Base-by-base conservation (phyloP, 2,113 vertebrate species). In the Mionectes macconnelli region DNA sequence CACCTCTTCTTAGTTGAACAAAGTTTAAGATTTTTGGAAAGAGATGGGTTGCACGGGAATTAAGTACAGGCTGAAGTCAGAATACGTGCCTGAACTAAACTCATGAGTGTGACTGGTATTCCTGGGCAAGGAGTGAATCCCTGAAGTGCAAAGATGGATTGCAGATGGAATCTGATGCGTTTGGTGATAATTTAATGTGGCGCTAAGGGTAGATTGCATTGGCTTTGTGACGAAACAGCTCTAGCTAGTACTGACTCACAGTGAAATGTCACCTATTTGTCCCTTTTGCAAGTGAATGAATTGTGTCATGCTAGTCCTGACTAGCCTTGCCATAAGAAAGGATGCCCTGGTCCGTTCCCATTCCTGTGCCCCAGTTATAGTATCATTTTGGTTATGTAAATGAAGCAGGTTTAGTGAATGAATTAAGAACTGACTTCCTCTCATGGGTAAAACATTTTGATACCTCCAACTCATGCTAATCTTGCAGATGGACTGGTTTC, bases 361-460 rank as follows among this genome's bases (percentile, higher is more conserved):
- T 56, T 85, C 73, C 87, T 88, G 35, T 57, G 66, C 68, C 80
- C 56, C 53, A 31, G 15, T 56, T 63, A 69, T 10, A 45, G 23
- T 37, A 87, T 47, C 3, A 39, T 89, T 93, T 80, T 84, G 56
- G 90, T 93, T 94, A 94, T 52, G 64, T 27, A 93, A 72, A 96
- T 78, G 60, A 50, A 91, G 66, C 33, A 62, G 22, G 40, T 86
- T 90, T 81, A 91, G 91, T 79, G 64, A 91, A 90, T 87, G 52
- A 94, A 86, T 56, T 76, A 69, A 77, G 53, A 80, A 80, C 39
- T 55, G 24, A 90, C 67, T 33, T 92, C 60, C 90, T 84, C 81
- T 45, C 25, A 77, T n/a, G 12, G 33, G 78, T 66, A 94, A 81
- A 84, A 62, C 25, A 30, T 3, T 67, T 42, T 92, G 45, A 74